Evolutionary conservation across 2,888 invertebrate genomes (phyloP), one percentile per base, ranked within the genome.

Genomic region (Aphrophora alni): DNA sequence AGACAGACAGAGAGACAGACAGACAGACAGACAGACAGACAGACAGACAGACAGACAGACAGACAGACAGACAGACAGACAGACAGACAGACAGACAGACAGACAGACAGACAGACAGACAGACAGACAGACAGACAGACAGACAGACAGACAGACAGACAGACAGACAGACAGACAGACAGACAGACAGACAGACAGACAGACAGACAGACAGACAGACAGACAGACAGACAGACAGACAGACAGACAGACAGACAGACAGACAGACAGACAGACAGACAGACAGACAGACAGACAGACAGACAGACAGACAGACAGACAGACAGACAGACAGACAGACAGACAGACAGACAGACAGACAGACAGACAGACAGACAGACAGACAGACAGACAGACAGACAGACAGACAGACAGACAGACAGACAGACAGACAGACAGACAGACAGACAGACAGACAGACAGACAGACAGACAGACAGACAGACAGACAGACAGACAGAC

Each of bases 161-260:
- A 68, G 21, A 68, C 5, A 68, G 21, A 68, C 5, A 68, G 21
- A 68, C 5, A 12, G 21, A 68, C 5, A 68, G 33, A 33, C 33
- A 33, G 71, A 71, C 71, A 71, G 71, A 71, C 71, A 71, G 71
- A 71, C 33, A 71, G 10, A 71, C 24, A 71, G 24, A 71, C 24
- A 71, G 10, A 71, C 24, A 71, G 10, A 71, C 24, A 71, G 10
- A 71, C 24, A n/a, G 21, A 71, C 71, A 71, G 25, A 71, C 71
- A 71, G 71, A 71, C 25, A 71, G 25, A 68, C 68, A 68, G 7
- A 68, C 68, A 68, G 7, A 68, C 68, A 68, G 7, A 68, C 68
- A 68, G 7, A 68, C 68, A 68, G 5, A 33, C 33, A 33, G 5
- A 33, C 33, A 33, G 5, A 33, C 33, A 33, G 5, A 33, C 71